phyloP scores from a whole-genome alignment of 2,888 invertebrate genomes.

The Callyntrura guangdongensis region DNA sequence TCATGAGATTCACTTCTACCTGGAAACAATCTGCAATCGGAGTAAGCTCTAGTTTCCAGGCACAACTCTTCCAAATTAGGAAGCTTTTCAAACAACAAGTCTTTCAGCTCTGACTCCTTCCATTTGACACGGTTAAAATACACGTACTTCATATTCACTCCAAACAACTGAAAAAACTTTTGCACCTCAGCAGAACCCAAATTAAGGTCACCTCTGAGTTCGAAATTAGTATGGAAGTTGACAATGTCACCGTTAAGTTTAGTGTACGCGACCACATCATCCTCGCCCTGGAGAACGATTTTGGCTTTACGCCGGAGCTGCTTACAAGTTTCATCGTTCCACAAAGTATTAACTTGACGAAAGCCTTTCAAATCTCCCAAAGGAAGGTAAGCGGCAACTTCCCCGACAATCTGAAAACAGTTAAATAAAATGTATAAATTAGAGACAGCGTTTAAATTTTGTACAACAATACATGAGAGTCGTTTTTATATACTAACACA shows the following conservation, averaged over 20 bases:
- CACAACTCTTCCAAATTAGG: conserved; percentile 80
- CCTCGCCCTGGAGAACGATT: conserved; percentile 77
- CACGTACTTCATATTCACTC: conserved; percentile 74
- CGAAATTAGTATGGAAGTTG: conserved; percentile 71
- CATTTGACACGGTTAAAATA: conserved; percentile 82
- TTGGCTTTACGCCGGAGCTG: conserved; percentile 74
- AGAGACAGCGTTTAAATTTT: no score
- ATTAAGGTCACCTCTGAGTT: conserved; percentile 80
- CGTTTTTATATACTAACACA: conserved; percentile 77
- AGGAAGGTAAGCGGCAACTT: conserved; percentile 78
- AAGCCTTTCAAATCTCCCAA: conserved; percentile 80
- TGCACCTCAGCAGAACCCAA: conserved; percentile 73
- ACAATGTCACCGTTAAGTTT: conserved; percentile 41
- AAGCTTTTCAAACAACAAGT: conserved; percentile 78
- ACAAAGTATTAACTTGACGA: conserved; percentile 80
- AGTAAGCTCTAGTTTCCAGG: conserved; percentile 80
- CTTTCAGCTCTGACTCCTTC: conserved; percentile 76
- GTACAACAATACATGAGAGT: no score
- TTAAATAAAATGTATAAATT: not conserved
- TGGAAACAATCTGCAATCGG: conserved; percentile 78
- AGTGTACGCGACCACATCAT: conserved; percentile 65
- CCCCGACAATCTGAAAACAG: conserved; percentile 72
- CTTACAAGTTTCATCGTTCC: conserved; percentile 80
- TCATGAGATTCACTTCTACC: conserved; percentile 59
- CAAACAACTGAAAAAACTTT: conserved; percentile 78